Percentiles rank a stretch among this genome's conserved stretches.
These are phyloP conservation scores for Suricata suricatta DNA, from an alignment of 2,113 vertebrate species.

Conservation along the genomic window DNA sequence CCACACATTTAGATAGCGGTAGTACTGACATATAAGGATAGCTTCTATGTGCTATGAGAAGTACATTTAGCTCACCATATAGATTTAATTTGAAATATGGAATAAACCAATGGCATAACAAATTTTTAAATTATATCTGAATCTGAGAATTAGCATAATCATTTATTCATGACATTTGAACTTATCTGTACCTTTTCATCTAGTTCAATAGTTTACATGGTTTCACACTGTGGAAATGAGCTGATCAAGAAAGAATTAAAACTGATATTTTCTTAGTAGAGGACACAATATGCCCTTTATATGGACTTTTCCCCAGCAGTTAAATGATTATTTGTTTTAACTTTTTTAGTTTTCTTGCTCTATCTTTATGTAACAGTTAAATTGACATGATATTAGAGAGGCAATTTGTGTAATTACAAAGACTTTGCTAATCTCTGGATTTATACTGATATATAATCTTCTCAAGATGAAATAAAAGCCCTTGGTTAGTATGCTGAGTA, in stretches of 20 bases:
- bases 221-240: neutral
- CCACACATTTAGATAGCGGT: neutral
- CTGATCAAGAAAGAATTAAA: neutral
- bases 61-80: neutral
- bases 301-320: neutral
- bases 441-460: slow-evolving; percentile 60
- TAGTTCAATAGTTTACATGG: neutral
- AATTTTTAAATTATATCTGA: neutral
- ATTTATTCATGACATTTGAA: slow-evolving; percentile 9
- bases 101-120: neutral
- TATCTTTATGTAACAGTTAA: slow-evolving; percentile 56
- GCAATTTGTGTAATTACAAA: slow-evolving; percentile 65
- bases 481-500: slow-evolving; percentile 28
- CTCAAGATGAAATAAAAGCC: slow-evolving; percentile 61
- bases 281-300: neutral
- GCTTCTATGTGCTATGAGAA: neutral
- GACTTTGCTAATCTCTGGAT: slow-evolving; percentile 46
- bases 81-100: neutral
- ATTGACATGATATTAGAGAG: slow-evolving; percentile 36
- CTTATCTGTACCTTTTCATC: neutral
- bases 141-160: neutral
- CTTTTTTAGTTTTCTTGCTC: slow-evolving; percentile 28
- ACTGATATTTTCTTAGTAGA: slow-evolving; percentile 8
- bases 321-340: neutral
- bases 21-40: neutral